Evolutionary conservation across 1,140 invertebrate species (phyloP).

Genomic region (Lycorma delicatula): DNA sequence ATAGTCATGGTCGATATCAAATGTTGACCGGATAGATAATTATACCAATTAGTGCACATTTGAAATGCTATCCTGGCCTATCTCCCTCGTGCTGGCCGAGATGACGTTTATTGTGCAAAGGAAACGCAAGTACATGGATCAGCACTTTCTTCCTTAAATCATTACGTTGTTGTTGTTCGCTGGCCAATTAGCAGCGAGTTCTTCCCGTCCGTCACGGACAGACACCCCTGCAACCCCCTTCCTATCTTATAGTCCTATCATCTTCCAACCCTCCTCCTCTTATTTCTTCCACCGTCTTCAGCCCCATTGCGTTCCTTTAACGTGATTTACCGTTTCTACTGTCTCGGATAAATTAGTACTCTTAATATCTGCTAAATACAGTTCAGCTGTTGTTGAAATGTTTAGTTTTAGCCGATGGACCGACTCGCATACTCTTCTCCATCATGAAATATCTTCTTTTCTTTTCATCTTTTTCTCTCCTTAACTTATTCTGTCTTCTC

Average conservation of each 20-base stretch:
- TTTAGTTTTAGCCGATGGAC: too few species aligned
- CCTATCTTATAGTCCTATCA: too few species aligned
- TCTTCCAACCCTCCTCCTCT: too few species aligned
- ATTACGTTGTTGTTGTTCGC: background rate
- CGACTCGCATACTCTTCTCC: background rate
- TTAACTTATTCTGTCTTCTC: too few species aligned
- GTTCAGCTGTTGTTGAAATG: too few species aligned
- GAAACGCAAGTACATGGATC: slow-evolving; percentile 1
- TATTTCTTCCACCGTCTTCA: too few species aligned
- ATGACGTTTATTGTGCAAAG: slow-evolving; percentile 4
- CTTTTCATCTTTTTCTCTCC: too few species aligned
- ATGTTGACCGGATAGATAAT: too few species aligned
- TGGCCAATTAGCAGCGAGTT: background rate
- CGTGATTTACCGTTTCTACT: slow-evolving; percentile 1
- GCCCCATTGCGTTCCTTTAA: background rate
- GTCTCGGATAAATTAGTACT: background rate
- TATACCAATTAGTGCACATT: too few species aligned
- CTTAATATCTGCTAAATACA: background rate
- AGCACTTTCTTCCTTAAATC: slow-evolving; percentile 2
- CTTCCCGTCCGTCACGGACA: background rate
- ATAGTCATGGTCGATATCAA: too few species aligned
- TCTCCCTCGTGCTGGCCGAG: background rate
- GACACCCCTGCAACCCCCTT: background rate
- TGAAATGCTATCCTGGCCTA: too few species aligned
- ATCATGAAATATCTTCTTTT: background rate